Evolutionary conservation across 2,113 vertebrate species (phyloP).

Genomic region (Ramphastos sulfuratus): DNA sequence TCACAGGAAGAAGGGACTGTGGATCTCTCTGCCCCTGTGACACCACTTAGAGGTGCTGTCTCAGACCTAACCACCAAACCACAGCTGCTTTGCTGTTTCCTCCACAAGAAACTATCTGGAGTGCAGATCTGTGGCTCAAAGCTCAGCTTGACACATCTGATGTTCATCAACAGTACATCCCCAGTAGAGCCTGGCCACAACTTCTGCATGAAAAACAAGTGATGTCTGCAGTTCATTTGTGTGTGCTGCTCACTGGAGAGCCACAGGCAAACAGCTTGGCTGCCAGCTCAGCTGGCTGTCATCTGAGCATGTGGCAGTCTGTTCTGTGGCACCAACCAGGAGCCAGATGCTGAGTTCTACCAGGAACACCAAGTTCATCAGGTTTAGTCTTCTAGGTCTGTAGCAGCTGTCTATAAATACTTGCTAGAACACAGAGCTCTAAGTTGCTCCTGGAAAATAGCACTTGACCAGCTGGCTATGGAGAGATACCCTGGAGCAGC

Average conservation of each 20-base stretch:
- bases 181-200: background rate
- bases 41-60: background rate
- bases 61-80: background rate
- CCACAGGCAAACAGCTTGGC: background rate
- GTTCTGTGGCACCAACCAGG: background rate
- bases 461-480: background rate
- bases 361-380: background rate
- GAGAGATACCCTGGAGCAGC: background rate
- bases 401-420: background rate
- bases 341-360: background rate
- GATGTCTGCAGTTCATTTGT: background rate
- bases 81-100: background rate
- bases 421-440: background rate
- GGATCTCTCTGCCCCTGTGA: background rate
- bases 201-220: background rate
- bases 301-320: background rate
- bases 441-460: background rate
- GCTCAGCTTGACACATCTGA: background rate
- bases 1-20: background rate
- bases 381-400: background rate
- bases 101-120: background rate
- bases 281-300: background rate
- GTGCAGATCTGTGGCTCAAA: background rate
- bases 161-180: background rate
- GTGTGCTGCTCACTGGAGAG: background rate